A percentile compares a stretch with the other conserved stretches of the same genome.
These are phyloP conservation scores for Nematostella vectensis DNA, from an alignment of 92 coral and sea anemone species.

Conservation along the genomic window DNA sequence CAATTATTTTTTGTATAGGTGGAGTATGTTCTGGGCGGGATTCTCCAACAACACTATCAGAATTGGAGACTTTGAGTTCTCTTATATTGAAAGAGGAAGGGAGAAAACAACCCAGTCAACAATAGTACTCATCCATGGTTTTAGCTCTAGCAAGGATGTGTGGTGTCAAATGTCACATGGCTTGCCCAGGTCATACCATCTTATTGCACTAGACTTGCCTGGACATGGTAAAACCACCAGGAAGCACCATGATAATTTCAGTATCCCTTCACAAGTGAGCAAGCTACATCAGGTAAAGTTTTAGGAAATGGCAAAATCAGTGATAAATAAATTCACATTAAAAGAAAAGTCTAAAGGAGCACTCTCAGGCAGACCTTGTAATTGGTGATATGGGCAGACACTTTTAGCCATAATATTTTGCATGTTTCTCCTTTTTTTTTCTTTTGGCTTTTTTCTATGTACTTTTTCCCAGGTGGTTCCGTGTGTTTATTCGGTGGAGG, in stretches of 20 bases:
- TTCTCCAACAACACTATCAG: conserved; percentile 41
- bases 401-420: no score
- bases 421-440: no score
- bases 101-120: conserved; percentile 27
- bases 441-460: no score
- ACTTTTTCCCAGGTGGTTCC: no score
- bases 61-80: conserved; percentile 61
- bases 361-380: no score
- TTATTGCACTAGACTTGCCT: conserved; percentile 80
- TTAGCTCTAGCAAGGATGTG: conserved; percentile 62
- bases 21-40: conserved; percentile 44
- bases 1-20: conserved; percentile 15
- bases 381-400: no score
- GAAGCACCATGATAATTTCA: conserved; percentile 70
- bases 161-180: conserved; percentile 62
- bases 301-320: neutral
- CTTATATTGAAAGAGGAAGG: conserved; percentile 68
- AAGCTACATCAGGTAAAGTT: conserved; percentile 80
- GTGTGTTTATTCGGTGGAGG: no score
- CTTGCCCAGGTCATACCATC: conserved; percentile 55
- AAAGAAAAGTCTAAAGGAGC: no score
- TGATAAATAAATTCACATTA: no score
- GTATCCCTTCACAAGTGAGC: conserved; percentile 59
- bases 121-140: conserved; percentile 75
- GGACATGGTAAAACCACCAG: conserved; percentile 94